Conservation (phyloP, 92 coral and sea anemone species). For the Plumapathes pennacea region DNA sequence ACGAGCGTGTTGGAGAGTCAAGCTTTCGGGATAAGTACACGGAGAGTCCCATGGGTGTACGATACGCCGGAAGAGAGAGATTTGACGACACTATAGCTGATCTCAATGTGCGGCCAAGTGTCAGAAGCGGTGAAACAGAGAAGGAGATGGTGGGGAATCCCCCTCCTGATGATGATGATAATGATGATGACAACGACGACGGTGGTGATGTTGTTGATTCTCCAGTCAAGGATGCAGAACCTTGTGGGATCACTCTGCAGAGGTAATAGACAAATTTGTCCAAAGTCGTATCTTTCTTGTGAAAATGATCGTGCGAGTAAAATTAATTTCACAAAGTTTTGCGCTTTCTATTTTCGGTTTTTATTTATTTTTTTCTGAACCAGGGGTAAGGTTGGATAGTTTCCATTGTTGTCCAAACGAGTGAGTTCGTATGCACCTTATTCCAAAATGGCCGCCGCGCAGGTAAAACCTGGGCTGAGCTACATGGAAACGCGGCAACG, state of each 20-base stretch:
- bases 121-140: not conserved
- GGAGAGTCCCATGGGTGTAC: constrained; percentile 81
- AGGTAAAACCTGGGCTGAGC: too few relatives aligned
- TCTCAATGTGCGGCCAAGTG: constrained; percentile 43
- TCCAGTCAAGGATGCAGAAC: constrained; percentile 22
- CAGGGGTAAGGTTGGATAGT: not conserved
- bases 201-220: constrained; percentile 4
- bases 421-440: too few relatives aligned
- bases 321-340: too few relatives aligned
- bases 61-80: constrained; percentile 27
- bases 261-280: too few relatives aligned
- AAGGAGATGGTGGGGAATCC: constrained; percentile 10
- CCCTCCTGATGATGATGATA: constrained; percentile 2
- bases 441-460: too few relatives aligned
- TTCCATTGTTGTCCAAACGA: not conserved
- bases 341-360: not conserved
- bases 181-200: constrained; percentile 10
- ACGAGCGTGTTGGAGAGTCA: too few relatives aligned
- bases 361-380: not conserved
- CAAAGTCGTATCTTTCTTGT: too few relatives aligned
- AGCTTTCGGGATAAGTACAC: too few relatives aligned
- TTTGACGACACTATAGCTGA: constrained; percentile 57
- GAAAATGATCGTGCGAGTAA: too few relatives aligned
- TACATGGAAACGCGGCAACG: too few relatives aligned
- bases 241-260: constrained; percentile 46